A percentile compares a stretch with the other conserved stretches of the same genome.
Evolutionary conservation across 2,888 invertebrate genomes (phyloP).

Genomic region (Drosophila borealis): DNA sequence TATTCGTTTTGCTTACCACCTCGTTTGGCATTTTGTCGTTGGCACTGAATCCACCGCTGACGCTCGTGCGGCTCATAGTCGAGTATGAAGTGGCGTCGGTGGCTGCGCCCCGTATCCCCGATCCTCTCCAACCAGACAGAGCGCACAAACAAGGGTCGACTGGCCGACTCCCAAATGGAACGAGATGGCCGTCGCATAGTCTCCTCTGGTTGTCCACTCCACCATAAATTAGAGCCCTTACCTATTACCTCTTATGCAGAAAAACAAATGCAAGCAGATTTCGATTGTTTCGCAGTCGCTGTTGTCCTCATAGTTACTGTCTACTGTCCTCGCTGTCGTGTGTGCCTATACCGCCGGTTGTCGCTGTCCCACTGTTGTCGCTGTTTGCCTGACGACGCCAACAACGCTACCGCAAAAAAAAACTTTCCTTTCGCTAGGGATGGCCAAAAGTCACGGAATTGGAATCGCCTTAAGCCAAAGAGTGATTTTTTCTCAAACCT

Average conservation of each 20-base stretch:
- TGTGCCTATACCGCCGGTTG: constrained; percentile 56
- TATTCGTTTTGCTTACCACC: constrained; percentile 23
- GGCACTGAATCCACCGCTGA: constrained; percentile 51
- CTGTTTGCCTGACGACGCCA: constrained; percentile 78
- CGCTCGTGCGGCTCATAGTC: constrained; percentile 81
- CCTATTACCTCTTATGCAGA: constrained; percentile 30
- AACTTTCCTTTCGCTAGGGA: constrained; percentile 40
- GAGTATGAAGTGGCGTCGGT: constrained; percentile 83
- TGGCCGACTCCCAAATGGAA: constrained; percentile 87
- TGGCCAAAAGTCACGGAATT: constrained; percentile 38
- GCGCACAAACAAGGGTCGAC: constrained; percentile 87
- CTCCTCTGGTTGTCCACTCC: neutral
- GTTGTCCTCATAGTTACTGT: constrained; percentile 34
- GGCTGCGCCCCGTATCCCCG: constrained; percentile 86
- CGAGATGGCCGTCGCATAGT: constrained; percentile 83
- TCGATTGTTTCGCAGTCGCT: constrained; percentile 29
- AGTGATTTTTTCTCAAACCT: neutral
- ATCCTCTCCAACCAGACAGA: constrained; percentile 88
- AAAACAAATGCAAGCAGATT: constrained; percentile 37
- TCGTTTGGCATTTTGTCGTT: constrained; percentile 52
- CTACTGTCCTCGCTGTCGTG: constrained; percentile 40
- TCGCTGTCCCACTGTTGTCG: constrained; percentile 58
- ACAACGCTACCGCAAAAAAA: constrained; percentile 30
- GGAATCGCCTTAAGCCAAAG: neutral
- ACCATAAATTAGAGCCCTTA: constrained; percentile 53